Conservation (phyloP, 2,113 vertebrate genomes). For the Calcarius ornatus region DNA sequence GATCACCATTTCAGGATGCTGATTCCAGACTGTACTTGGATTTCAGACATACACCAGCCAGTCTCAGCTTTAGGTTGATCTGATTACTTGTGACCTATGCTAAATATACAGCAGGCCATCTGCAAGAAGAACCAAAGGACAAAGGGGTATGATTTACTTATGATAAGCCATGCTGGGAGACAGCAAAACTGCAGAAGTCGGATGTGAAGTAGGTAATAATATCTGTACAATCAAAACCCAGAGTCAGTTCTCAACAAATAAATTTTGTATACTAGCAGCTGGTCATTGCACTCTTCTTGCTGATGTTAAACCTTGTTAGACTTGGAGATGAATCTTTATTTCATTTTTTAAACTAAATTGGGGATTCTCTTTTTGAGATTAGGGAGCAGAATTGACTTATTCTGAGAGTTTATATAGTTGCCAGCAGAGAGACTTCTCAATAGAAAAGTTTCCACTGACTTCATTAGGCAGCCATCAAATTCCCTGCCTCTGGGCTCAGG, state of each 20-base stretch:
- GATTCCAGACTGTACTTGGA: background rate
- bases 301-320: constrained; percentile 39
- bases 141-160: background rate
- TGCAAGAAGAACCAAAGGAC: background rate
- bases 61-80: background rate
- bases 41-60: background rate
- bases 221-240: constrained; percentile 3
- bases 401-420: constrained; percentile 32
- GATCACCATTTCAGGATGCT: background rate
- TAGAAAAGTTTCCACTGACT: constrained; percentile 44
- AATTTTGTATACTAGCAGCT: constrained; percentile 48
- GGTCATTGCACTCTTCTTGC: constrained; percentile 32
- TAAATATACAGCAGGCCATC: background rate
- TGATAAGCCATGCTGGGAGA: background rate
- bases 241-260: constrained; percentile 11
- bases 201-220: background rate
- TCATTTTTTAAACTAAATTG: constrained; percentile 50
- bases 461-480: constrained; percentile 25
- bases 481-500: constrained; percentile 9
- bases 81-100: background rate
- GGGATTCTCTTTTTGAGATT: constrained; percentile 29
- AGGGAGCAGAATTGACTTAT: constrained; percentile 37
- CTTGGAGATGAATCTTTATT: constrained; percentile 56
- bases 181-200: background rate
- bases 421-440: background rate